Percentiles rank a stretch among this genome's conserved stretches.
These are phyloP conservation scores for Aramus guarauna DNA, from an alignment of 2,113 vertebrate species.

Conservation along the genomic window DNA sequence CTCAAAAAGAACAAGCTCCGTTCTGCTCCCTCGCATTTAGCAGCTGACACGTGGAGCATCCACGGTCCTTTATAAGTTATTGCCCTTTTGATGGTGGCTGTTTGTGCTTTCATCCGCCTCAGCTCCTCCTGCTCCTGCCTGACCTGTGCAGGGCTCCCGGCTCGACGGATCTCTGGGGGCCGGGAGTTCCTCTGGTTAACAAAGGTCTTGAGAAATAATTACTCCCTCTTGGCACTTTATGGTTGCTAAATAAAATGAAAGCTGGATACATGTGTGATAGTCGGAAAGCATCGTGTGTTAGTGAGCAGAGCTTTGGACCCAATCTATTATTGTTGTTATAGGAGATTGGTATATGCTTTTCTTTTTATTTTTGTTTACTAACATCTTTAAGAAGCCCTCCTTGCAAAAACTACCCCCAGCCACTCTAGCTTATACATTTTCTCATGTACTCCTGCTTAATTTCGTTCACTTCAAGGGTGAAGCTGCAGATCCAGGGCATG, in stretches of 20 bases:
- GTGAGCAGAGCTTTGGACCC: background rate
- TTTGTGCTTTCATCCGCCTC: background rate
- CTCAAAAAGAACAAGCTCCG: background rate
- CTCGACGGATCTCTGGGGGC: fast-evolving
- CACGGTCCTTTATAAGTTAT: background rate
- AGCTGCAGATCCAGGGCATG: background rate
- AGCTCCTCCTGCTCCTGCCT: background rate
- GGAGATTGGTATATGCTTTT: background rate
- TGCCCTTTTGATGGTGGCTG: background rate
- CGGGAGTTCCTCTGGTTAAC: background rate
- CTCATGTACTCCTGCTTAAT: background rate
- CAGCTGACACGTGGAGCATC: background rate
- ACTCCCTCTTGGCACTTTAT: background rate
- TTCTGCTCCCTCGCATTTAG: background rate
- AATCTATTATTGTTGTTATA: background rate
- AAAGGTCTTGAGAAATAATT: background rate
- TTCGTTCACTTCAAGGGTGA: background rate
- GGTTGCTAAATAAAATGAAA: background rate
- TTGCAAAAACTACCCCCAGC: background rate
- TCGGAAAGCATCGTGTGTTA: background rate
- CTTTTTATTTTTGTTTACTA: background rate
- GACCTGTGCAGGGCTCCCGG: background rate
- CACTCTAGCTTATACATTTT: background rate
- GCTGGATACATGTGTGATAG: background rate
- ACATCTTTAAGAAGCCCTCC: background rate